These are phyloP conservation scores for Berghia stephanieae DNA, from an alignment of 1,140 invertebrate species.

Conservation along the genomic window DNA sequence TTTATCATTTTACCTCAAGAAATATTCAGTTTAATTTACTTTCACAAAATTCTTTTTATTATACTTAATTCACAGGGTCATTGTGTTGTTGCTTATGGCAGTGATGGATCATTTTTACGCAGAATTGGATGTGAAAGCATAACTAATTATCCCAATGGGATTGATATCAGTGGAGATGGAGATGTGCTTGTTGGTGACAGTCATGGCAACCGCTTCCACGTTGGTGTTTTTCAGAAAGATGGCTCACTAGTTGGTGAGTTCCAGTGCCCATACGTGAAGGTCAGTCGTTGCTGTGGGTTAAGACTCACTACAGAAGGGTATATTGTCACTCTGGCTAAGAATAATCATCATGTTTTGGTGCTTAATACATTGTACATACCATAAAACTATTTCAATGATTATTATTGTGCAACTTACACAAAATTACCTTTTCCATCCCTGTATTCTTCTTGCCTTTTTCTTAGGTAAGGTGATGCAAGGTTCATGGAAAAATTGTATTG, in stretches of 20 bases:
- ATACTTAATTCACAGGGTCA: slow-evolving; percentile 74
- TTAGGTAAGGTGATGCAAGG: no score
- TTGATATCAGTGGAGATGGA: slow-evolving; percentile 95
- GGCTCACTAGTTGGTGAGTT: slow-evolving; percentile 90
- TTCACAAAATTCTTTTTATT: no score
- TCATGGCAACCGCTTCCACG: slow-evolving; percentile 96
- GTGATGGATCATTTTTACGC: slow-evolving; percentile 88
- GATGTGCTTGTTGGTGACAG: slow-evolving; percentile 96
- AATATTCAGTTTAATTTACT: no score
- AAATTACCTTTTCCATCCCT: no score
- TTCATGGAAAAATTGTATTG: no score
- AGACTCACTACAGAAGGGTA: slow-evolving; percentile 97
- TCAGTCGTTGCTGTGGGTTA: slow-evolving; percentile 94
- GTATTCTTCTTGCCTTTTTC: no score
- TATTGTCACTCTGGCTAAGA: slow-evolving; percentile 96
- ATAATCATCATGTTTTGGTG: slow-evolving; percentile 97
- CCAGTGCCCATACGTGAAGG: slow-evolving; percentile 96
- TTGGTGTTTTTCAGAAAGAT: slow-evolving; percentile 87
- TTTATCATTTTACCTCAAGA: no score
- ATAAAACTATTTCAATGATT: no score
- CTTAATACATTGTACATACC: slow-evolving; percentile 91
- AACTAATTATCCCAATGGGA: slow-evolving; percentile 97
- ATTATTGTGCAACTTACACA: no score
- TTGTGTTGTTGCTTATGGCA: slow-evolving; percentile 94
- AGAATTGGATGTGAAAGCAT: slow-evolving; percentile 94